These are phyloP conservation scores for Microcaecilia unicolor DNA, from an alignment of 2,797 vertebrate genomes.

Conservation along the genomic window DNA sequence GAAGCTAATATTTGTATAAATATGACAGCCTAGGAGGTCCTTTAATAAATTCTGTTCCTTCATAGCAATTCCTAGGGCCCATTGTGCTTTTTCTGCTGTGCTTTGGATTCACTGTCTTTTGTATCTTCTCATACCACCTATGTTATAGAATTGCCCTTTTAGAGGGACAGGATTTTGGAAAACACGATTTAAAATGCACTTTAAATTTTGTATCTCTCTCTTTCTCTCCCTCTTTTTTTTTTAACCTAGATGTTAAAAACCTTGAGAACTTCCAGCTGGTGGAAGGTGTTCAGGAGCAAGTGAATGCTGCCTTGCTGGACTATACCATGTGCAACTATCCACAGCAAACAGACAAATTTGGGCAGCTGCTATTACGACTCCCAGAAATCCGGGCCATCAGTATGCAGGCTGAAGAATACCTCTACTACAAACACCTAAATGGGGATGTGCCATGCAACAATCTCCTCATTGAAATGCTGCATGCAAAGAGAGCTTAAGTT, in stretches of 20 bases:
- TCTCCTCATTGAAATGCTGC: conserved; percentile 97
- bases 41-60: too few relatives aligned
- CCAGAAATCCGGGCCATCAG: conserved; percentile 95
- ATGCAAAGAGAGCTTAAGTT: conserved; percentile 87
- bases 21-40: too few relatives aligned
- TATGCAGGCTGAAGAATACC: conserved; percentile 95
- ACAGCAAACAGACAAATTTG: conserved; percentile 93
- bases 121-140: too few relatives aligned
- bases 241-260: conserved; percentile 84
- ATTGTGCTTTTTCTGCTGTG: too few relatives aligned
- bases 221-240: conserved; percentile 9
- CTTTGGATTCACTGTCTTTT: too few relatives aligned
- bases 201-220: conserved; percentile 11
- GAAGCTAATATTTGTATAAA: too few relatives aligned
- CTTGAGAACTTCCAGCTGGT: conserved; percentile 96
- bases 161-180: conserved; percentile 14
- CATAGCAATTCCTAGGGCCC: too few relatives aligned
- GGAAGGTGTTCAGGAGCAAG: conserved; percentile 95
- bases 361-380: conserved; percentile 87
- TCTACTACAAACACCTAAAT: conserved; percentile 97
- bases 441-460: conserved; percentile 98
- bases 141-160: too few relatives aligned
- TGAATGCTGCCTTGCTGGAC: conserved; percentile 90
- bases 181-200: conserved; percentile 27
- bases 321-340: conserved; percentile 95